Conservation (phyloP, 2,113 vertebrate species). For the Gavialis gangeticus region DNA sequence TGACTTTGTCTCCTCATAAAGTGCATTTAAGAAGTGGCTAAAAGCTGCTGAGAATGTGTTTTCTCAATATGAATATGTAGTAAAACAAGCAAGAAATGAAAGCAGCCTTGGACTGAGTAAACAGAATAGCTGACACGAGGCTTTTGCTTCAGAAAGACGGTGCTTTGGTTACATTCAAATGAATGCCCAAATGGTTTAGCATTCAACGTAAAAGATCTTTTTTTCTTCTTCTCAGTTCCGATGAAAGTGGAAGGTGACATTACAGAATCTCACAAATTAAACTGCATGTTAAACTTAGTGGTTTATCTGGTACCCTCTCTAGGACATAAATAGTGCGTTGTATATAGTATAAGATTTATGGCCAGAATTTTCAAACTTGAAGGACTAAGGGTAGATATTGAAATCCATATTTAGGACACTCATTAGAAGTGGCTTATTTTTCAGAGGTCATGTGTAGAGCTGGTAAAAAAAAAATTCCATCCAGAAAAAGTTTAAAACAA, state of each 20-base stretch:
- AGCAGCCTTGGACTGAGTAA: slow-evolving; percentile 65
- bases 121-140: slow-evolving; percentile 72
- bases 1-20: slow-evolving; percentile 84
- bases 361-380: background rate
- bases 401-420: background rate
- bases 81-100: slow-evolving; percentile 77
- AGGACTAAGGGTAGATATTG: background rate
- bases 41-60: slow-evolving; percentile 83
- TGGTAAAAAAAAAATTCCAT: background rate
- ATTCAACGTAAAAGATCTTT: slow-evolving; percentile 30
- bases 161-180: slow-evolving; percentile 53
- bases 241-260: slow-evolving; percentile 47
- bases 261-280: slow-evolving; percentile 14
- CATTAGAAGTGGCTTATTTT: background rate
- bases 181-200: slow-evolving; percentile 65
- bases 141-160: slow-evolving; percentile 73
- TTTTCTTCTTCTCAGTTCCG: slow-evolving; percentile 15
- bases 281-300: slow-evolving; percentile 3
- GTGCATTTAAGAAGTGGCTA: slow-evolving; percentile 79
- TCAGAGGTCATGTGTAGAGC: background rate
- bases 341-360: background rate
- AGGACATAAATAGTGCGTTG: background rate
- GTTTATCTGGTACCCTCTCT: background rate
- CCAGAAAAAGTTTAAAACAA: background rate
- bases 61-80: slow-evolving; percentile 77